A percentile compares a stretch with the other conserved stretches of the same genome.
phyloP scores from a whole-genome alignment of 1,140 invertebrate species.

The Zelostemma sp. region DNA sequence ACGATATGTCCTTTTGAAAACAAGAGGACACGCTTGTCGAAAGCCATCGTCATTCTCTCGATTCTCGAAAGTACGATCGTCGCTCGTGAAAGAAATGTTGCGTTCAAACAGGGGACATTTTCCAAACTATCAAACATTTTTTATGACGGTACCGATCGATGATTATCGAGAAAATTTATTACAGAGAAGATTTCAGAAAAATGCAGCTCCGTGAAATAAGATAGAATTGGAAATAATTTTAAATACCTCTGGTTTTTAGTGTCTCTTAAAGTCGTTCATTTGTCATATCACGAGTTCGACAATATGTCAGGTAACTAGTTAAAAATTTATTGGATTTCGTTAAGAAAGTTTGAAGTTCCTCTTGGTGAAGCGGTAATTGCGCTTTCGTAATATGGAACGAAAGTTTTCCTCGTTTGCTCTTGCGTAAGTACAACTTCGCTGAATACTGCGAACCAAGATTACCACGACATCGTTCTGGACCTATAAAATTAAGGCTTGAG shows the following conservation, averaged over 20 bases:
- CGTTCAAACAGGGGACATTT: too few relatives aligned
- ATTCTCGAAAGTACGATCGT: too few relatives aligned
- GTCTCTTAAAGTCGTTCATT: conserved; percentile 25
- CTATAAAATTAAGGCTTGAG: conserved; percentile 36
- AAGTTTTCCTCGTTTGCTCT: conserved; percentile 48
- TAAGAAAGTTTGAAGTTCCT: conserved; percentile 57
- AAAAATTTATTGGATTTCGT: conserved; percentile 61
- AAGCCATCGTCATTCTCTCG: too few relatives aligned
- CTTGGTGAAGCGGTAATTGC: conserved; percentile 52
- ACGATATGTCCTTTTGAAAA: conserved; percentile 37
- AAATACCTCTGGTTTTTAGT: too few relatives aligned
- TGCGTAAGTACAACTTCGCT: conserved; percentile 27
- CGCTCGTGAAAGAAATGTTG: too few relatives aligned
- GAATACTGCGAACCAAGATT: conserved; percentile 31
- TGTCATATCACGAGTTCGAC: conserved; percentile 29
- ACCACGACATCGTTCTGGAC: conserved; percentile 34
- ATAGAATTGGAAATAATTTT: too few relatives aligned
- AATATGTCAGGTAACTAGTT: conserved; percentile 50
- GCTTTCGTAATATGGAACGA: conserved; percentile 48
- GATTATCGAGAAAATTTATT: too few relatives aligned
- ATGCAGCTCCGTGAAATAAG: too few relatives aligned
- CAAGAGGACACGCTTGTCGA: conserved; percentile 20
- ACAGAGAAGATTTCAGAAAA: too few relatives aligned
- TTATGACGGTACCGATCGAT: too few relatives aligned
- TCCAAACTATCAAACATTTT: too few relatives aligned